A percentile compares a stretch with the other conserved stretches of the same genome.
These are phyloP conservation scores for Pentalonia nigronervosa DNA, from an alignment of 1,140 invertebrate species.

Conservation along the genomic window DNA sequence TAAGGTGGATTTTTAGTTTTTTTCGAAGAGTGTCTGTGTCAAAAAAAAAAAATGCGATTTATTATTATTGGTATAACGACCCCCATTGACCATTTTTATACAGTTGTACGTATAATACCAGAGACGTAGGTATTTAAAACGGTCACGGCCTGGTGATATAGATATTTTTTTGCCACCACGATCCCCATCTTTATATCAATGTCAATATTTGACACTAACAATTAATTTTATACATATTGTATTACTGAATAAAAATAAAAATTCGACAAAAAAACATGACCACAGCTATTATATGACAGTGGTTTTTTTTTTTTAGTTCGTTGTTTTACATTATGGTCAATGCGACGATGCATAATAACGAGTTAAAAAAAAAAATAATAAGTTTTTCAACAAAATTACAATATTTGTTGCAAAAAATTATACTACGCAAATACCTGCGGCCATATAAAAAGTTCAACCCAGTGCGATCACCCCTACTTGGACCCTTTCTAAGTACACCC, in stretches of 20 bases:
- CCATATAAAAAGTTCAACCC: too few species aligned
- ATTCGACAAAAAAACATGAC: background rate
- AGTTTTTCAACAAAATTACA: background rate
- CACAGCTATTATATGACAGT: background rate
- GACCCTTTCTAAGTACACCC: too few species aligned
- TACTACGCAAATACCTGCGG: background rate
- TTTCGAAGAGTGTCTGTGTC: background rate
- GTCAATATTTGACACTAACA: background rate
- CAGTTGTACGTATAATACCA: background rate
- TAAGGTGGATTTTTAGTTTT: background rate
- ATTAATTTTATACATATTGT: background rate
- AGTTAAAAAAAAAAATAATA: background rate
- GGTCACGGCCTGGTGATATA: background rate
- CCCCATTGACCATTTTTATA: background rate
- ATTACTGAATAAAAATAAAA: background rate
- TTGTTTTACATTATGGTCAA: background rate
- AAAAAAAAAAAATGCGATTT: background rate
- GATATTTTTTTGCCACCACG: background rate
- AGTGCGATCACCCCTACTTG: too few species aligned
- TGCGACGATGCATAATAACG: background rate
- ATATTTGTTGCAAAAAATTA: background rate
- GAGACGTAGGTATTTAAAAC: background rate
- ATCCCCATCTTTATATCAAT: background rate
- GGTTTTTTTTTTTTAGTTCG: background rate
- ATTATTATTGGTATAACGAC: background rate